phyloP scores from a whole-genome alignment of 2,797 vertebrate genomes.

The Hoplostethus atlanticus region DNA sequence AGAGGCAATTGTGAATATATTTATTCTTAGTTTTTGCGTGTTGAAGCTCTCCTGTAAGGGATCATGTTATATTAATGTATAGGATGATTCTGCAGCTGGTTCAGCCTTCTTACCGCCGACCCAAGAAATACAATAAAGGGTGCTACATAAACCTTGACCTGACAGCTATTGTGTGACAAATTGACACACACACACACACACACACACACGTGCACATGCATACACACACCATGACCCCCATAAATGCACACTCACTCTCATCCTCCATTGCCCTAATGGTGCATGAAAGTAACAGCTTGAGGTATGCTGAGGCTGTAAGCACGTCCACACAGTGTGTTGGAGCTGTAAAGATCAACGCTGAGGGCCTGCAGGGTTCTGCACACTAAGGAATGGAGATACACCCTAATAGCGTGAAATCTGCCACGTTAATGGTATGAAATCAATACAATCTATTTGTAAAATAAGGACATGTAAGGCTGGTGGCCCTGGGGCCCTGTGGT shows the following conservation, averaged over 20 bases:
- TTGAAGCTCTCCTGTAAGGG: conserved; percentile 86
- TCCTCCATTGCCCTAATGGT: conserved; percentile 50
- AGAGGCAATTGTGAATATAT: conserved; percentile 89
- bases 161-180: conserved; percentile 51
- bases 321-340: conserved; percentile 50
- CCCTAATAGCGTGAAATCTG: conserved; percentile 68
- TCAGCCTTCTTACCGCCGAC: conserved; percentile 85
- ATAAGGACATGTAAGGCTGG: conserved; percentile 60
- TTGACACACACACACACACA: neutral
- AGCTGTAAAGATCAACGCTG: conserved; percentile 46
- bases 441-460: conserved; percentile 73
- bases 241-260: conserved; percentile 48
- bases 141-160: conserved; percentile 65
- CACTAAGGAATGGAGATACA: conserved; percentile 37
- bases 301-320: conserved; percentile 61
- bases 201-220: conserved; percentile 27
- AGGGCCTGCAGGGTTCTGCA: conserved; percentile 57
- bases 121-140: conserved; percentile 85
- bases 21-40: conserved; percentile 89
- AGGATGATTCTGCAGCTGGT: conserved; percentile 87
- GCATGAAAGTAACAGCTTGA: conserved; percentile 68
- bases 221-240: conserved; percentile 38
- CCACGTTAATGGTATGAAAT: conserved; percentile 71
- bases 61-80: conserved; percentile 88
- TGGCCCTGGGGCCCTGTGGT: conserved; percentile 50